Base-by-base conservation (phyloP, 2,888 invertebrate genomes). In the Sarcophaga variegata region DNA sequence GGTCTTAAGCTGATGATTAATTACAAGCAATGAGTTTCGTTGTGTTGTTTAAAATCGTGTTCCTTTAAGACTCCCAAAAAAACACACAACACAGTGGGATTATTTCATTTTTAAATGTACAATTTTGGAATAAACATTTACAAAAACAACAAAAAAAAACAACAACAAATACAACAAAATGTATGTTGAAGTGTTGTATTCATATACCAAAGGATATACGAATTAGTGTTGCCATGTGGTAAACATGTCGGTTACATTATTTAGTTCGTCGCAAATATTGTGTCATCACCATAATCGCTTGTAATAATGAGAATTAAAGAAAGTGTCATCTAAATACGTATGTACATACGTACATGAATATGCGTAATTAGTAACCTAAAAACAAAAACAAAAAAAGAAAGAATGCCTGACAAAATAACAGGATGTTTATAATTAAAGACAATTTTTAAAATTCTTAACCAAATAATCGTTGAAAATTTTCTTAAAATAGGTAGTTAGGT, bases 1-100 rank as follows among this genome's bases (percentile, higher is more conserved):
- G 76, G 37, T 67, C 60, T 60, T 80, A 84, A 80, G 76, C 71
- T 66, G 75, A 75, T 81, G 80, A 84, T 76, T 84, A 80, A 84
- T 81, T 84, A 76, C 80, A 60, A 62, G 60, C 27, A 76, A 84
- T 81, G 62, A 80, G 66, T 80, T 37, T 49, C 60, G 25, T 37
- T 22, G 27, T 22, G 64, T 75, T 64, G 20, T 80, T 70, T n/a
- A 66, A 54, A 71, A 47, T 60, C 80, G n/a, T 71, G 64, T 60
- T 66, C 5, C 49, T 64, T 22, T 75, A 80, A 84, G 14, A 74
- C 45, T 20, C 6, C 17, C 0, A 12, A 27, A 14, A 66, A n/a
- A 62, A 66, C 59, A 54, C 49, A 63, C 71, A 69, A 64, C 59
- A 75, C 64, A 75, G 64, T 47, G 20, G 63, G 69, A 75, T 64